Percentiles rank a stretch among this genome's conserved stretches.
These are phyloP conservation scores for Leptestheria dahalacensis DNA, from an alignment of 1,140 invertebrate genomes.

Conservation along the genomic window DNA sequence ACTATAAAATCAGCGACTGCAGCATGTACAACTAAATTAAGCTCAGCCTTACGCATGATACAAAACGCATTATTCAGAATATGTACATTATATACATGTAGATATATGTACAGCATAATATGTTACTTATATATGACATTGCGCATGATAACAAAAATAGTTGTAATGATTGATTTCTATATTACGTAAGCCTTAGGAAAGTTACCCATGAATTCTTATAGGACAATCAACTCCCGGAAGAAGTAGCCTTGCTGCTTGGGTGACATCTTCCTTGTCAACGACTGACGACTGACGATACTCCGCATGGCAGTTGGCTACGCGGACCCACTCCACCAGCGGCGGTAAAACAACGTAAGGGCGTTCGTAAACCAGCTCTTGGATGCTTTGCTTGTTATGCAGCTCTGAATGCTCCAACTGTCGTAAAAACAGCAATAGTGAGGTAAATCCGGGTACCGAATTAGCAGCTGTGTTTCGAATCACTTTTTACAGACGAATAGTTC, in stretches of 20 bases:
- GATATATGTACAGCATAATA: no score
- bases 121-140: no score
- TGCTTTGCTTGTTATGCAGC: constrained; percentile 34
- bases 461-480: no score
- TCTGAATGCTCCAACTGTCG: constrained; percentile 44
- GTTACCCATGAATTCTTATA: constrained; percentile 44
- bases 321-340: constrained; percentile 71
- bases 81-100: no score
- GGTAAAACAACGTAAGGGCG: constrained; percentile 71
- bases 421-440: no score
- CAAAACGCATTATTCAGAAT: no score
- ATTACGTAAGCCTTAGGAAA: no score
- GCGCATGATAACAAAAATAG: no score
- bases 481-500: no score
- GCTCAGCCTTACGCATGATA: neutral
- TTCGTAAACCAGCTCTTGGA: constrained; percentile 71
- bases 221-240: constrained; percentile 79
- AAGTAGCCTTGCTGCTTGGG: constrained; percentile 70
- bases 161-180: no score
- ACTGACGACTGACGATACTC: constrained; percentile 59
- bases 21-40: constrained; percentile 8
- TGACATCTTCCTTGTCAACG: constrained; percentile 74
- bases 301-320: constrained; percentile 63
- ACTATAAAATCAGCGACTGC: no score
- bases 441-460: no score